Base-by-base conservation (phyloP, 2,888 invertebrate species). In the Eremobia ochroleuca region DNA sequence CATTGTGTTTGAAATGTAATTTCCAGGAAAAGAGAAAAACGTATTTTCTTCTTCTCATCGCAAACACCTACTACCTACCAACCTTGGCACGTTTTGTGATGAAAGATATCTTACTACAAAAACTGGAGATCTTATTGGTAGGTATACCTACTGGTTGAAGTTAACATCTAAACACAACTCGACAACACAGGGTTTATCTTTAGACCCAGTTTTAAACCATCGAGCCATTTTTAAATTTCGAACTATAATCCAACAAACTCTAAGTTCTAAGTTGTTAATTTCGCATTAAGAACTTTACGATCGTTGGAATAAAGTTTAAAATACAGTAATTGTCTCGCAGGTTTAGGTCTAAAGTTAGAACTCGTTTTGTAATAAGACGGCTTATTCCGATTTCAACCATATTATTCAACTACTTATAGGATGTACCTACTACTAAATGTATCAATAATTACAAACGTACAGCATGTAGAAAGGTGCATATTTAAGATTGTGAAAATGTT, bases 21-120 rank as follows among this genome's bases (percentile, higher is more conserved):
- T 77, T 77, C 46, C 76, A 77, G 76, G 76, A 49, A 77, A 77
- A 77, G n/a, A 69, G 69, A 79, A 79, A 69, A 77, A 49, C 4
- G 25, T 40, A 68, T 77, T 79, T 79, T 59, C 79, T 40, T 59
- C 79, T 59, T 77, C 76, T 59, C 76, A 77, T 79, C 76, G 76
- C 46, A 77, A 77, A 77, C 76, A 79, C n/a, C 67, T 49, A 3
- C 79, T 77, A 40, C 76, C 76, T 49, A 77, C 76, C 79, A 77
- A 77, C 76, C 76, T 77, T 69, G 76, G 49, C 69, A 77, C 80
- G 52, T 77, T 77, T 77, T 77, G 77, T 71, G 76, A 79, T 59
- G 79, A 79, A 40, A 79, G 69, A 77, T 77, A 77, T 69, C 69
- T 77, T 40, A 69, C 76, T 18, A 49, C 76, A 69, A 49, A 77